Conservation (phyloP, 2,888 invertebrate species). For the Xanthorhoe spadicearia region DNA sequence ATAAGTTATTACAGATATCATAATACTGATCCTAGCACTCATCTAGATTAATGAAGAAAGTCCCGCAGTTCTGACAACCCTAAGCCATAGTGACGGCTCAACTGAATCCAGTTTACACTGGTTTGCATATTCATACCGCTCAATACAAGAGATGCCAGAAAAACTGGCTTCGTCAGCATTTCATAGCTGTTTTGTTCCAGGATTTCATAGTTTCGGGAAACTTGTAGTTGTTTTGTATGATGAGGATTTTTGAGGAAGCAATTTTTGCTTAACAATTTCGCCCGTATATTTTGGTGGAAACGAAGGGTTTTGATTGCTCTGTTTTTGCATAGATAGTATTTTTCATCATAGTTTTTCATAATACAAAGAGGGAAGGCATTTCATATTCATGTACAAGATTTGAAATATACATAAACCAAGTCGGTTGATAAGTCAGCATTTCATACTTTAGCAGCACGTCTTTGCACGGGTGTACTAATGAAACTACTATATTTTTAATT, state of each 20-base stretch:
- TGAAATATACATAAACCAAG: too few relatives aligned
- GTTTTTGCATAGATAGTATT: background rate
- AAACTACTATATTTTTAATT: too few relatives aligned
- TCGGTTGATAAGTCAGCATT: too few relatives aligned
- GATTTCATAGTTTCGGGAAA: conserved; percentile 4
- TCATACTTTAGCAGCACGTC: too few relatives aligned
- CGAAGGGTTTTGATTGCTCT: conserved; percentile 1
- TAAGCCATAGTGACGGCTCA: conserved; percentile 13
- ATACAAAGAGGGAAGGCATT: too few relatives aligned
- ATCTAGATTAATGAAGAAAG: background rate
- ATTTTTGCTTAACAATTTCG: background rate
- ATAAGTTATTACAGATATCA: too few relatives aligned
- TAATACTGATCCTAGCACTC: too few relatives aligned
- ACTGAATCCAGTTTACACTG: conserved; percentile 17
- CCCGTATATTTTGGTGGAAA: background rate
- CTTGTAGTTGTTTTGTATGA: conserved; percentile 16
- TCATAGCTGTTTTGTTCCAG: conserved; percentile 16
- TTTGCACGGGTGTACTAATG: too few relatives aligned
- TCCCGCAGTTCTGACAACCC: background rate
- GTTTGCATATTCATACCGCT: conserved; percentile 34
- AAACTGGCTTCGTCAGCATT: conserved; percentile 25
- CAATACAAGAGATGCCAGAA: conserved; percentile 11
- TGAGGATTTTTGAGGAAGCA: conserved; percentile 1
- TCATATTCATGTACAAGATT: too few relatives aligned
- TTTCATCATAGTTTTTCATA: background rate